A percentile compares a stretch with the other conserved stretches of the same genome.
phyloP scores from a whole-genome alignment of 1,140 invertebrate genomes.

The Ptiloglossa arizonensis region DNA sequence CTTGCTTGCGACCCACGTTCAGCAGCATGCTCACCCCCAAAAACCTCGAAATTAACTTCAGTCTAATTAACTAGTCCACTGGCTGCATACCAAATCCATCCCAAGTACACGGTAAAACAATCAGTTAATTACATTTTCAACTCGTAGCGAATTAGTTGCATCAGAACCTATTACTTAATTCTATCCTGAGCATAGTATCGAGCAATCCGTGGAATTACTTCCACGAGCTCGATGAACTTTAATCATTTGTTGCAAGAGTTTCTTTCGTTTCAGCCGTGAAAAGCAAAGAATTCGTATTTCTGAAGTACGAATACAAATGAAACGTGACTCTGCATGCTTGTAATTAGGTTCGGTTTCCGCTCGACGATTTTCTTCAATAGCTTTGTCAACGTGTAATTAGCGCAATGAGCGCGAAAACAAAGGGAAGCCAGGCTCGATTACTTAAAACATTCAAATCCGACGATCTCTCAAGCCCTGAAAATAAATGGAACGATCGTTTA shows the following conservation, averaged over 20 bases:
- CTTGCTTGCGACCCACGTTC: too few species aligned
- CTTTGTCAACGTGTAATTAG: not conserved
- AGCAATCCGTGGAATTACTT: not conserved
- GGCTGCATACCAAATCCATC: not conserved
- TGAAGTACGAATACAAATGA: too few species aligned
- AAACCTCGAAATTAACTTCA: not conserved
- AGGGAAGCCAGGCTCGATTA: not conserved
- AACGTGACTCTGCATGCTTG: too few species aligned
- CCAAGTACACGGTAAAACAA: not conserved
- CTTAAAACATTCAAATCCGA: not conserved
- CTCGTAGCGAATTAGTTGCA: not conserved
- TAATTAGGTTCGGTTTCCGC: too few species aligned
- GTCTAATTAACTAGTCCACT: not conserved
- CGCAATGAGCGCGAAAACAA: not conserved
- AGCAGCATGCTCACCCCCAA: too few species aligned
- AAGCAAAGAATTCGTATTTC: too few species aligned
- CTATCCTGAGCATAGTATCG: not conserved
- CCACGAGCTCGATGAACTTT: too few species aligned
- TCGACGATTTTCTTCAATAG: not conserved
- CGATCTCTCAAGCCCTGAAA: not conserved
- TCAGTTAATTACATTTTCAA: not conserved
- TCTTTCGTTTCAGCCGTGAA: too few species aligned
- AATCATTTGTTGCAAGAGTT: too few species aligned
- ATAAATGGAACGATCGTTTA: not conserved
- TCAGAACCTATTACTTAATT: not conserved